Conservation (phyloP, 2,797 vertebrate species). For the Paramormyrops hopkinsi region DNA sequence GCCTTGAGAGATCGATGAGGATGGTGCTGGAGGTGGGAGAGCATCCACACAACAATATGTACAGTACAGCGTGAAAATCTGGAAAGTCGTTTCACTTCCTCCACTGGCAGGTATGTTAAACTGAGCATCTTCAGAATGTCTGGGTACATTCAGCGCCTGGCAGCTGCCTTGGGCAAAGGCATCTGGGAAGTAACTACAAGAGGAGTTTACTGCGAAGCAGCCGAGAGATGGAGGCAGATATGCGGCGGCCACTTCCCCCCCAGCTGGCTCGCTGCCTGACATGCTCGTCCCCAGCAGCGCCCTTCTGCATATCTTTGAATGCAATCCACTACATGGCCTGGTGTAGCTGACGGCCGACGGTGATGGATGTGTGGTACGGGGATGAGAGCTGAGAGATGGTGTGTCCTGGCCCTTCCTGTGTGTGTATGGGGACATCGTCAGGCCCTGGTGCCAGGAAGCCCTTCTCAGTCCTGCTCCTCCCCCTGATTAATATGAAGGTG, state of each 20-base stretch:
- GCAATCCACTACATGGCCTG: not conserved
- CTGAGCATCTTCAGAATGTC: not conserved
- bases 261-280: not conserved
- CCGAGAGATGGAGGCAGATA: not conserved
- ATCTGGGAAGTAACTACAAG: not conserved
- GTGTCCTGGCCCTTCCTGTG: conserved; percentile 30
- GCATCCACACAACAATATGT: not conserved
- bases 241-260: not conserved
- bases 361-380: conserved; percentile 51
- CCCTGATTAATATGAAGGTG: conserved; percentile 59
- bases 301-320: not conserved
- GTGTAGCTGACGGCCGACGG: not conserved
- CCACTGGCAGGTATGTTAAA: conserved; percentile 9
- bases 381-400: conserved; percentile 32
- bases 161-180: not conserved
- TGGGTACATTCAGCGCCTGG: not conserved
- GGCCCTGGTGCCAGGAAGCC: conserved; percentile 18
- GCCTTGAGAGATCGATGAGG: not conserved
- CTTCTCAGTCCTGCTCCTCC: conserved; percentile 36
- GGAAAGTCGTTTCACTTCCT: not conserved
- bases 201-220: not conserved
- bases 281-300: not conserved
- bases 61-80: not conserved
- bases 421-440: not conserved
- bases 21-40: not conserved